Conservation (phyloP, 2,888 invertebrate species). For the Allacma fusca region DNA sequence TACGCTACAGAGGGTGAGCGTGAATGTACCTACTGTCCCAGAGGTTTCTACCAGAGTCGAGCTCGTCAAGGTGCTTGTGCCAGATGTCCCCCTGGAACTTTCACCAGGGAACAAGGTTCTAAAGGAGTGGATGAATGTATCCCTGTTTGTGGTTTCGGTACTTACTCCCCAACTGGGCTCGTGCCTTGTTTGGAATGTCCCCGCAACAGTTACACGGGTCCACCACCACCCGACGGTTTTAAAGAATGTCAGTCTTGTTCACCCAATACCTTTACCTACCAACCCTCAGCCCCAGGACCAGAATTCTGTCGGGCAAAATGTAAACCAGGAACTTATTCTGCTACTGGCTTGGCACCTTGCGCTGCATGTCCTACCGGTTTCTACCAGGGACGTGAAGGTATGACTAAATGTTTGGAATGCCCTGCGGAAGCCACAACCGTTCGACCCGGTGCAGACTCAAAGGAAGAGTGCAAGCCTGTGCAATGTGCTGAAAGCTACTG, state of each 20-base stretch:
- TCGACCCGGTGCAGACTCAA: constrained; percentile 77
- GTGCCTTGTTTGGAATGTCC: constrained; percentile 95
- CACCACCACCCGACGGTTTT: constrained; percentile 88
- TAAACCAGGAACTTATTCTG: constrained; percentile 86
- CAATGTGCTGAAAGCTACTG: constrained; percentile 88
- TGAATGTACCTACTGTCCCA: constrained; percentile 87
- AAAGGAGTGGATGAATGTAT: constrained; percentile 86
- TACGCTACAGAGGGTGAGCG: constrained; percentile 90
- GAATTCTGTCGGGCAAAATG: constrained; percentile 88
- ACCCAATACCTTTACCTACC: constrained; percentile 86
- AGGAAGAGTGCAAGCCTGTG: constrained; percentile 86
- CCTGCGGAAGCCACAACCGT: constrained; percentile 89
- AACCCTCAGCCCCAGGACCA: constrained; percentile 85
- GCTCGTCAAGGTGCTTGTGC: constrained; percentile 89
- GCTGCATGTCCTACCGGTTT: constrained; percentile 91
- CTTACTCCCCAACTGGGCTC: constrained; percentile 92
- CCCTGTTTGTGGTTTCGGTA: constrained; percentile 95
- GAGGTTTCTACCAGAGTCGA: constrained; percentile 92
- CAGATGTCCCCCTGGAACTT: constrained; percentile 90
- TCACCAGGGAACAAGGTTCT: constrained; percentile 88
- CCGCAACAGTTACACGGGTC: constrained; percentile 85
- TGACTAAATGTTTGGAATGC: constrained; percentile 87
- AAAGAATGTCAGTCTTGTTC: constrained; percentile 94
- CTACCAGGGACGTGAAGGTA: constrained; percentile 86
- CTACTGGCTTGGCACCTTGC: constrained; percentile 92